These are phyloP conservation scores for Drosophila histrio DNA, from an alignment of 2,888 invertebrate species.

Conservation along the genomic window DNA sequence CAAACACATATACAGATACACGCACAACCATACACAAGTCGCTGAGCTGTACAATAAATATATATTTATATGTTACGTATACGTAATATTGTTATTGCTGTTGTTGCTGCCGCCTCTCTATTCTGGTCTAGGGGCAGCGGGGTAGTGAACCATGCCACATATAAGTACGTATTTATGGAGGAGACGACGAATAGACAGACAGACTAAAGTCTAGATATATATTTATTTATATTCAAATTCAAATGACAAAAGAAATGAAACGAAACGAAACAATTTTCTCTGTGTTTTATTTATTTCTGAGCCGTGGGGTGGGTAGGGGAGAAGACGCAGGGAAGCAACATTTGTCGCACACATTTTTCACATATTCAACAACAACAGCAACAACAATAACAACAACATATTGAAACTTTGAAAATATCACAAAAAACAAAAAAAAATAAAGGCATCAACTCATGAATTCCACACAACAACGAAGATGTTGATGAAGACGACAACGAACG, in stretches of 20 bases:
- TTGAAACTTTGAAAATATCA: conserved; percentile 4
- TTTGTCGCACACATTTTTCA: conserved; percentile 79
- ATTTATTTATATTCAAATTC: conserved; percentile 74
- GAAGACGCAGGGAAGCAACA: conserved; percentile 34
- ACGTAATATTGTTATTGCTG: conserved; percentile 46
- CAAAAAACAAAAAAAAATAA: conserved; percentile 12
- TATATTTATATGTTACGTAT: conserved; percentile 52
- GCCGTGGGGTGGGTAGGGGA: neutral
- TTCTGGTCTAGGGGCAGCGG: conserved; percentile 5
- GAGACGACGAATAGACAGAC: conserved; percentile 60
- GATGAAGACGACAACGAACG: conserved; percentile 5
- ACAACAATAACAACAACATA: conserved; percentile 15
- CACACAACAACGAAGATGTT: conserved; percentile 37
- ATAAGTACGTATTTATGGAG: conserved; percentile 48
- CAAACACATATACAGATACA: conserved; percentile 2
- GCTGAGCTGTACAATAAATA: conserved; percentile 31
- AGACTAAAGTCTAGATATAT: conserved; percentile 58
- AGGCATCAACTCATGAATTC: conserved; percentile 28
- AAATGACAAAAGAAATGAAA: conserved; percentile 78
- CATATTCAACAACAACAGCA: conserved; percentile 52
- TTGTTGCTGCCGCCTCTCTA: conserved; percentile 16
- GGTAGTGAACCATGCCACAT: conserved; percentile 3
- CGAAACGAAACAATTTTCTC: conserved; percentile 62
- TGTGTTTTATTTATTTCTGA: conserved; percentile 13
- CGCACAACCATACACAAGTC: neutral